Evolutionary conservation across 2,797 vertebrate genomes (phyloP), one percentile per base, ranked within the genome.

Genomic region (Eidolon dupreanum): DNA sequence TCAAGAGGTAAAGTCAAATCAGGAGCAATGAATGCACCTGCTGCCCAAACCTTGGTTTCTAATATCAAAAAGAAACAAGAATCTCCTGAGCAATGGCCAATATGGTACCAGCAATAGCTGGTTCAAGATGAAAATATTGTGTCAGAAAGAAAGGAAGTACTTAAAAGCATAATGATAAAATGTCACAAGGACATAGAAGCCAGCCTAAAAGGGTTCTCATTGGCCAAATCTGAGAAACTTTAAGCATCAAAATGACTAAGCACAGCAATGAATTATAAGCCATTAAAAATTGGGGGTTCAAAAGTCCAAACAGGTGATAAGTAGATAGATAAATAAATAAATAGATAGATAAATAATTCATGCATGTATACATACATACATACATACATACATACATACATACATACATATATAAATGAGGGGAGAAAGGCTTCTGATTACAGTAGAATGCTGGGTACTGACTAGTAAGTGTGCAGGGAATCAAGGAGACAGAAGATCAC

Each of bases 381-480:
- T 33, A 33, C 33, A 33, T 33, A 33, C 33, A 33, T 33, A 49
- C 46, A 53, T 13, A n/a, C 12, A 16, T 28, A 46, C 11, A 46
- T 16, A 46, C 43, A 43, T 43, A 46, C 17, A 31, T 36, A 66
- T 19, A 28, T 59, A 31, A 22, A 13, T 17, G n/a, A 17, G 31
- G 11, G 11, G 38, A 41, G 2, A 22, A 70, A 46, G 26, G 15
- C 22, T 82, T 31, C 11, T 10, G 20, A 24, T 24, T 41, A n/a
- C 10, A 53, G 28, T 9, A 9, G 22, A 68, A 16, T 51, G 20
- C 1, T 46, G 22, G 11, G 33, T 74, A 43, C 31, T 61, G 33
- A 16, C 22, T 16, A 28, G 19, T 17, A 20, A 59, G n/a, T 10
- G 6, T 0, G 1, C 22, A 38, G 2, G 6, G 7, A 6, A 68